phyloP scores from a whole-genome alignment of 2,113 vertebrate species.

The Notothenia rossii region DNA sequence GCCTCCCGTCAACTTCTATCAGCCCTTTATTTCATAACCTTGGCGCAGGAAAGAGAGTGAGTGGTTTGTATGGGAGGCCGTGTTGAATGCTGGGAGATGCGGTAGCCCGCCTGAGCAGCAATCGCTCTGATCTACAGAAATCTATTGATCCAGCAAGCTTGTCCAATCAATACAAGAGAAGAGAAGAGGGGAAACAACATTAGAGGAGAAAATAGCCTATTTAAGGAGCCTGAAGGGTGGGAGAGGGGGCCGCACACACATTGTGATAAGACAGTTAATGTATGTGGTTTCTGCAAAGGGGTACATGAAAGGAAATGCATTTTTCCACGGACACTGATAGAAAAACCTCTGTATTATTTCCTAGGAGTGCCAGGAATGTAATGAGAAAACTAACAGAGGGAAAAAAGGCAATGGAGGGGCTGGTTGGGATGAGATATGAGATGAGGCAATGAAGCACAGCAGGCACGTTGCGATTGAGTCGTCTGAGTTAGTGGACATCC shows the following conservation, averaged over 20 bases:
- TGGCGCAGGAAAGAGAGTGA: slow-evolving; percentile 64
- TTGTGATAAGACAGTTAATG: slow-evolving; percentile 54
- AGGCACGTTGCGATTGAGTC: slow-evolving; percentile 63
- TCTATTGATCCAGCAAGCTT: slow-evolving; percentile 79
- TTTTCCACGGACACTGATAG: slow-evolving; percentile 61
- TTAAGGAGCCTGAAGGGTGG: slow-evolving; percentile 65
- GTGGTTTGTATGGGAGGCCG: slow-evolving; percentile 54
- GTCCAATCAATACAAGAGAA: slow-evolving; percentile 81
- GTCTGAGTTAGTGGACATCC: slow-evolving; percentile 63
- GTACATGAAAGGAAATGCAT: slow-evolving; percentile 66
- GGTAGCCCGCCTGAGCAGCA: slow-evolving; percentile 61
- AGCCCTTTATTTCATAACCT: slow-evolving; percentile 77
- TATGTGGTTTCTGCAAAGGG: slow-evolving; percentile 50
- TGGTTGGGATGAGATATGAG: slow-evolving; percentile 76
- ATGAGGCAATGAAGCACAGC: slow-evolving; percentile 74
- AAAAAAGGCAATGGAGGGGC: slow-evolving; percentile 48
- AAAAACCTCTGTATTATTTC: slow-evolving; percentile 70
- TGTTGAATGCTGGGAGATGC: slow-evolving; percentile 67
- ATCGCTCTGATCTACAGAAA: slow-evolving; percentile 81
- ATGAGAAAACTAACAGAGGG: slow-evolving; percentile 75
- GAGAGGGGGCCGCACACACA: slow-evolving; percentile 32
- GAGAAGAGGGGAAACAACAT: slow-evolving; percentile 78
- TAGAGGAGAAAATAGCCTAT: slow-evolving; percentile 81
- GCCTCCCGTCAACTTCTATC: slow-evolving; percentile 73
- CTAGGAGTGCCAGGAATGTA: slow-evolving; percentile 69